Percentiles rank a stretch among this genome's conserved stretches.
phyloP scores from a whole-genome alignment of 2,113 vertebrate genomes.

The Heliornis fulica region DNA sequence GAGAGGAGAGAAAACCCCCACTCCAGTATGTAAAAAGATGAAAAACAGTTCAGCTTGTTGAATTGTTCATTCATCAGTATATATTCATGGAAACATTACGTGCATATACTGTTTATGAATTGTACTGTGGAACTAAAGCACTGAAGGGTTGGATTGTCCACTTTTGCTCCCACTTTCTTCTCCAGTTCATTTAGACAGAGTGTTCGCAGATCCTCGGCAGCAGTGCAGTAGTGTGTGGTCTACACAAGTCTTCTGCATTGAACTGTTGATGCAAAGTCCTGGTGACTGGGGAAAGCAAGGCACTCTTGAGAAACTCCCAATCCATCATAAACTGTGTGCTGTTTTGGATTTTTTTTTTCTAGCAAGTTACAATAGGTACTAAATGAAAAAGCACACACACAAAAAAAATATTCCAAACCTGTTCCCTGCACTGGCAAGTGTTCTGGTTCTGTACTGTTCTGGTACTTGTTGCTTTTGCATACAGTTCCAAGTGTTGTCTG shows the following conservation, averaged over 20 bases:
- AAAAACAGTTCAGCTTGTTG: background rate
- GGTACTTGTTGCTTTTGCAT: background rate
- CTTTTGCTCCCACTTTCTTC: background rate
- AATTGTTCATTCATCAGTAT: background rate
- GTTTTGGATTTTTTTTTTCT: background rate
- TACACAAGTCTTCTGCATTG: background rate
- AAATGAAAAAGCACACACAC: background rate
- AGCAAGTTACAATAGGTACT: background rate
- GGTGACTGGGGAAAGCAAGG: background rate
- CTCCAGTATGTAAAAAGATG: background rate
- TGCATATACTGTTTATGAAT: background rate
- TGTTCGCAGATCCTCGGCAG: background rate
- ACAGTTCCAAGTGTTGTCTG: background rate
- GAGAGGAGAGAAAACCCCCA: background rate
- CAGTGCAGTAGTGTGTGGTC: background rate
- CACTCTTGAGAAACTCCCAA: background rate
- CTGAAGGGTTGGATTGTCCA: background rate
- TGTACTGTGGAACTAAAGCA: background rate
- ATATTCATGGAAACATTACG: slow-evolving; percentile 2
- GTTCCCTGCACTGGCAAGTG: background rate
- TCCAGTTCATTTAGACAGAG: background rate
- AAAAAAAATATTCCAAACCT: background rate
- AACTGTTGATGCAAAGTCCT: background rate
- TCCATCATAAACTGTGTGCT: background rate
- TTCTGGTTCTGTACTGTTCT: background rate